Conservation (phyloP, 2,113 vertebrate genomes). For the Gopherus flavomarginatus region DNA sequence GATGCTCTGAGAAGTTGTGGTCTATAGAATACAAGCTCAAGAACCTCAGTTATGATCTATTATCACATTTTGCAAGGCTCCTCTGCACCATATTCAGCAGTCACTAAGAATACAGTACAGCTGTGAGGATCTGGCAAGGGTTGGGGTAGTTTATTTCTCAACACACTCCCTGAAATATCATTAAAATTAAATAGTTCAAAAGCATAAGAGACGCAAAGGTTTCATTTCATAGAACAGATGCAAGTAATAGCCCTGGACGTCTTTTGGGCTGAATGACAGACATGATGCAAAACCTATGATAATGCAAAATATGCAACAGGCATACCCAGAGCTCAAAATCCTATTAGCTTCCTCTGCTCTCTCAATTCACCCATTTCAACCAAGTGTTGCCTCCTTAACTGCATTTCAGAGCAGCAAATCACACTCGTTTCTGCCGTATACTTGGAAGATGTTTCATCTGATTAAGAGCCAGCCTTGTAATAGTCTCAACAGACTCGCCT, state of each 20-base stretch:
- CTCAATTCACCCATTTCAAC: fast-evolving
- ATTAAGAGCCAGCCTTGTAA: background rate
- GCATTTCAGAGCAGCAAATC: background rate
- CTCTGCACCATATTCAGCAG: background rate
- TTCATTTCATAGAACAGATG: background rate
- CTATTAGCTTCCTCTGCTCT: background rate
- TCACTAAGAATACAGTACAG: background rate
- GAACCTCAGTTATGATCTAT: background rate
- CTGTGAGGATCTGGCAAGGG: background rate
- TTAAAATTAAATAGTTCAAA: background rate
- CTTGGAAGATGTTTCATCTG: background rate
- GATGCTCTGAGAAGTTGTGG: background rate
- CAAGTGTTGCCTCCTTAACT: background rate
- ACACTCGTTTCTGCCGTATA: fast-evolving
- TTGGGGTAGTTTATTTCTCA: background rate
- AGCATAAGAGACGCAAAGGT: fast-evolving
- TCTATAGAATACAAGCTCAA: background rate
- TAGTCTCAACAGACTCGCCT: background rate
- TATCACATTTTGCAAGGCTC: background rate
- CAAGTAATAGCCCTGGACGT: background rate
- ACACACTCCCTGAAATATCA: background rate
- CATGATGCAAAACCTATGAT: fast-evolving
- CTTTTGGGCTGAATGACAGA: background rate
- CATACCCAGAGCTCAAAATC: background rate
- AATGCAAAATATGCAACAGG: fast-evolving